Base-by-base conservation (phyloP, 1,140 invertebrate genomes). In the Lasioglossum baleicum region DNA sequence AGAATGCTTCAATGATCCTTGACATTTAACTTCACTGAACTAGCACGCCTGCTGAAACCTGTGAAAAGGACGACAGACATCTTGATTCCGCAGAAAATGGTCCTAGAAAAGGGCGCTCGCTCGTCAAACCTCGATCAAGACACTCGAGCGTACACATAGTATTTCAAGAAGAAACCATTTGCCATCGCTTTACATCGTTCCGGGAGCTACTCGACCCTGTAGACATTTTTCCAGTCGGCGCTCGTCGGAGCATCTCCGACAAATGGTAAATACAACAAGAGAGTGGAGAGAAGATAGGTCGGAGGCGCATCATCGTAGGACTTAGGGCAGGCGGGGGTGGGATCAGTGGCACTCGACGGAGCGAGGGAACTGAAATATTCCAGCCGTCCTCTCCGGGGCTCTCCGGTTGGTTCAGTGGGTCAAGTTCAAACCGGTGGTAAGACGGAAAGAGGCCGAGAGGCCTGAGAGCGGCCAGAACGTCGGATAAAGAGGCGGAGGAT, bases 371-470 rank as follows among this genome's bases (percentile, higher is more conserved):
- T 81, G 68, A 87, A 89, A 89, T 87, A 89, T 90, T 90, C 88
- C 86, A 88, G 84, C 87, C 84, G 86, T 90, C 86, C 73, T 78
- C 85, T 88, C 76, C 81, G 70, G 65, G 79, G 75, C 56, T 58
- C 81, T 58, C 56, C 8, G 4, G 81, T 53, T 22, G 70, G 44
- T 72, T 83, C 83, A 87, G 63, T 91, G 85, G 90, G 90, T 92
- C 91, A 92, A 91, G 91, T 92, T 92, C 89, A 87, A 85, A 77
- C 75, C 51, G 42, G 17, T 26, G 53, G 61, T 48, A 60, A 75
- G 71, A 87, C 79, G 74, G 83, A 85, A 75, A 79, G 75, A 70
- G 80, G 83, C 80, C 44, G 61, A 65, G 26, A 74, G 64, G 73
- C 75, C 35, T 63, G 58, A 26, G n/a, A 15, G 7, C 5, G 48